Conservation (phyloP, 2,888 invertebrate genomes). For the Artemia sinica region DNA sequence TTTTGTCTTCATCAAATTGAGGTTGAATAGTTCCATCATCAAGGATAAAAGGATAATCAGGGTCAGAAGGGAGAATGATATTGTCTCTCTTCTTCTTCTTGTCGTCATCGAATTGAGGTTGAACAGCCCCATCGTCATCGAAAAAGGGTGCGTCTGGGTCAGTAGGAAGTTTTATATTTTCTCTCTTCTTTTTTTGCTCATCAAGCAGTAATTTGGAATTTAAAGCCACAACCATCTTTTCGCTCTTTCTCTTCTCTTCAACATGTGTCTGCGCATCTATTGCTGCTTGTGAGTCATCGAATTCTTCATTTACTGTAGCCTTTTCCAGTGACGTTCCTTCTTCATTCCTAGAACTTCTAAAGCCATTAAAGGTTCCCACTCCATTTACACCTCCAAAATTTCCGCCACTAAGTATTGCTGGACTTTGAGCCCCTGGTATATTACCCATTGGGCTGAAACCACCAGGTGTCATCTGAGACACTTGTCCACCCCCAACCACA, state of each 20-base stretch:
- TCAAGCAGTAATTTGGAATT: background rate
- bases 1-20: slow-evolving; percentile 3
- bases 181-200: no score
- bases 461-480: background rate
- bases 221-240: background rate
- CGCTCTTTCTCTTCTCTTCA: background rate
- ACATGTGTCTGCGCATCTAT: background rate
- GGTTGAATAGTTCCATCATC: slow-evolving; percentile 2
- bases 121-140: background rate
- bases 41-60: background rate
- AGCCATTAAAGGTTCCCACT: background rate
- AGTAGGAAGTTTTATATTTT: no score
- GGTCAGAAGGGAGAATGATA: background rate
- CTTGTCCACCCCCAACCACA: background rate
- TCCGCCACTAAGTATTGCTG: background rate
- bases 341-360: background rate
- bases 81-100: background rate
- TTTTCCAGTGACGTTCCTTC: background rate
- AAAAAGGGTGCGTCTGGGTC: background rate
- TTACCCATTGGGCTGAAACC: no score
- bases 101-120: slow-evolving; percentile 4
- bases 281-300: background rate
- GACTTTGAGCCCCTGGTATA: background rate
- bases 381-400: background rate
- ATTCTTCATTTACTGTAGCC: background rate